Base-by-base conservation (phyloP, 92 coral and sea anemone genomes). In the Parazoanthus atlanticus region DNA sequence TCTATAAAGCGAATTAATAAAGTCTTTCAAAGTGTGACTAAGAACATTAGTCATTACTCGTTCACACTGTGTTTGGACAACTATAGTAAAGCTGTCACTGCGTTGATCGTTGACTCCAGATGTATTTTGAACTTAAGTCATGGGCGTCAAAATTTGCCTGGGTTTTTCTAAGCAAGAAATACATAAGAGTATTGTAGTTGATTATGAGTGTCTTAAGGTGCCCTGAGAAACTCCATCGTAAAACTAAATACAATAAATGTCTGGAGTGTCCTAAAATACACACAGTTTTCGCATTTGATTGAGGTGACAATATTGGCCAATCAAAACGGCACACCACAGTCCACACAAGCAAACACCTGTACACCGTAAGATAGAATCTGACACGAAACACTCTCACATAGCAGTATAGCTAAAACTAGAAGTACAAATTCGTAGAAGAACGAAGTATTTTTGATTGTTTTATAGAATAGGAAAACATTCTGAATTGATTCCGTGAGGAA, bases 291-390 rank as follows among this genome's bases (percentile, higher is more conserved):
- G 11, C 5, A 28, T 43, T 77, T 33, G 54, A 33, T 76, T 77
- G 81, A 21, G 12, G 49, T 41, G 81, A 77, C 81, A 77, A 43
- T 77, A 47, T 77, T 43, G 56, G 30, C 81, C 61, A 77, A 77
- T 77, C 58, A 77, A 23, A 26, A 40, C 32, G 34, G 16, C 64
- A 40, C 29, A 30, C 81, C 30, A 23, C 56, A 19, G 33, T 70
- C 31, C 11, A 70, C 33, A 70, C 71, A 70, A 70, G 32, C 74
- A 70, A 77, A 19, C 81, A 77, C 61, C 61, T 77, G 58, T 77
- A 26, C 58, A 70, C 33, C 9, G 11, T 21, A 28, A n/a, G n/a
- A 26, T 21, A n/a, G 17, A 77, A 40, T 40, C 19, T 77, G 61
- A 30, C 54, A 77, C 23, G 17, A 77, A 77, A 77, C 56, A 25